Evolutionary conservation across 2,888 invertebrate genomes (phyloP).

Genomic region (Trisateles emortualis): DNA sequence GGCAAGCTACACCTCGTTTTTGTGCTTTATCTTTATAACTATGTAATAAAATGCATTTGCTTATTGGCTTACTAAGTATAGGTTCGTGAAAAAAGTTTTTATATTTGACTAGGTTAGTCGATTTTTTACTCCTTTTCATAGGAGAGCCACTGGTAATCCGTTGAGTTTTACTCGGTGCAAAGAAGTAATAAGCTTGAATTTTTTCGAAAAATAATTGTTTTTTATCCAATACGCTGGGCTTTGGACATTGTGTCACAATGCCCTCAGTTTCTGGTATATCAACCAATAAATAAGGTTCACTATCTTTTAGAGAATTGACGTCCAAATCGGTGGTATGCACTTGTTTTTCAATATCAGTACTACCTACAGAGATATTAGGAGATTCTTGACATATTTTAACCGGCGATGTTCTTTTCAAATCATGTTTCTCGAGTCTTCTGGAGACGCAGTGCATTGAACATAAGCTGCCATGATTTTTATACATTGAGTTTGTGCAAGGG

Average conservation of each 20-base stretch:
- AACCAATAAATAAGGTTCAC: constrained; percentile 13
- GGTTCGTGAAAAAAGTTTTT: constrained; percentile 68
- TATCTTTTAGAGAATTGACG: constrained; percentile 45
- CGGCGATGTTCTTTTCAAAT: constrained; percentile 36
- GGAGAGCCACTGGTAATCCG: constrained; percentile 21
- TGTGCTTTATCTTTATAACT: constrained; percentile 9
- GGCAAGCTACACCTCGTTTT: constrained; percentile 34
- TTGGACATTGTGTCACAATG: constrained; percentile 4
- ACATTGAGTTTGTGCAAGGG: not conserved
- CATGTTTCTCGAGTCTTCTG: constrained; percentile 26
- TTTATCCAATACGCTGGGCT: constrained; percentile 11
- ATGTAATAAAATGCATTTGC: constrained; percentile 64
- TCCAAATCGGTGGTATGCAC: constrained; percentile 63
- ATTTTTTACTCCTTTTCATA: constrained; percentile 72
- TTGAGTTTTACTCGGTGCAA: constrained; percentile 50
- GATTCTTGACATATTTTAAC: constrained; percentile 9
- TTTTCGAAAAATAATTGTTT: constrained; percentile 23
- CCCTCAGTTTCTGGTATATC: not conserved
- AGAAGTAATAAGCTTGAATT: constrained; percentile 59
- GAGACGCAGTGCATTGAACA: constrained; percentile 65
- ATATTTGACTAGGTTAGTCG: constrained; percentile 75
- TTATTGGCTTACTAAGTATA: constrained; percentile 58
- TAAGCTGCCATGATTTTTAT: constrained; percentile 45
- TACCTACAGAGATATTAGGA: constrained; percentile 41
- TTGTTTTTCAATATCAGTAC: constrained; percentile 61